Percentiles rank a stretch among this genome's conserved stretches.
These are phyloP conservation scores for Xiphorhynchus erythropygius DNA, from an alignment of 2,797 vertebrate genomes.

Conservation along the genomic window DNA sequence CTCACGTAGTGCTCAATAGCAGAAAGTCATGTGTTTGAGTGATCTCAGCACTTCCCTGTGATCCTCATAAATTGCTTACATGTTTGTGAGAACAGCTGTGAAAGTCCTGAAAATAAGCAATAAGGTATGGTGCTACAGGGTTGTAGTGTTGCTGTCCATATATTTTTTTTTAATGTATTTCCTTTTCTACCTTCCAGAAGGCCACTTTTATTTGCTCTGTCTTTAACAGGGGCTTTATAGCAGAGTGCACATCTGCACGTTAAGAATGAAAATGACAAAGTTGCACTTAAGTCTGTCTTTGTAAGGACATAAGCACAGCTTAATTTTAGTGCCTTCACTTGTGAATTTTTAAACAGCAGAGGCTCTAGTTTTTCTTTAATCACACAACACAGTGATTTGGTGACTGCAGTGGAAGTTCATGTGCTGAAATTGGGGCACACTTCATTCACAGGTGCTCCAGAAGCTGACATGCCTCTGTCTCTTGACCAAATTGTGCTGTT, in stretches of 20 bases:
- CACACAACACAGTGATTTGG: neutral
- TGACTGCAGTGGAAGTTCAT: neutral
- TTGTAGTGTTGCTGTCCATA: neutral
- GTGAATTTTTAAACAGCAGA: neutral
- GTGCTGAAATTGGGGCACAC: rapidly evolving
- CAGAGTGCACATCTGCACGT: neutral
- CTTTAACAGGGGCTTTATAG: neutral
- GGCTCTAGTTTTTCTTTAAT: neutral
- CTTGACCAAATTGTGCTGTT: neutral
- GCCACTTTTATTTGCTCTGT: neutral
- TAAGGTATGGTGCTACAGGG: slow-evolving; percentile 21
- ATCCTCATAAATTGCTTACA: neutral
- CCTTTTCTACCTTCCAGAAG: slow-evolving; percentile 13
- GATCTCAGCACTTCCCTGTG: neutral
- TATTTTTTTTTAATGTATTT: slow-evolving; percentile 9
- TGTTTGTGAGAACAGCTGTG: neutral
- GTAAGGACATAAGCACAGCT: neutral
- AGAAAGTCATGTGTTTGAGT: neutral
- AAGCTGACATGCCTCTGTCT: neutral
- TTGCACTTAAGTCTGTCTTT: neutral
- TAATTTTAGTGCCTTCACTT: neutral
- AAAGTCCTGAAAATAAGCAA: slow-evolving; percentile 36
- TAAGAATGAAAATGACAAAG: neutral
- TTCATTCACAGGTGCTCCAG: neutral
- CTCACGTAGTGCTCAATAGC: neutral